A percentile compares a stretch with the other conserved stretches of the same genome.
Evolutionary conservation across 2,888 invertebrate genomes (phyloP).

Genomic region (Suillia variegata): DNA sequence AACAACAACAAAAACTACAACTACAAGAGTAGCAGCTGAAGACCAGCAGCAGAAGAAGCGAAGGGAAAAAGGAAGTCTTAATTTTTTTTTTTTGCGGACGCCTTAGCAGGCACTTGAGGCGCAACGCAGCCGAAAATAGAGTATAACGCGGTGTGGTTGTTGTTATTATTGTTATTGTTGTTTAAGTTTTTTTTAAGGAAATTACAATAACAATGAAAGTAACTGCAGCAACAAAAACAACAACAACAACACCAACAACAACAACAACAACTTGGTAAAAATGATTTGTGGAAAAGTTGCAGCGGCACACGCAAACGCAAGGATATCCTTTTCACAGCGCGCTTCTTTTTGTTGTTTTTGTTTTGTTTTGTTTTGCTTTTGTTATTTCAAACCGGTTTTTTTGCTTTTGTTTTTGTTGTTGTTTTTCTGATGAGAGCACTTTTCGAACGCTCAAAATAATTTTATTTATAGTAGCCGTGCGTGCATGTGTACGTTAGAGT

Average conservation of each 20-base stretch:
- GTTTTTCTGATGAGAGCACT: conserved; percentile 31
- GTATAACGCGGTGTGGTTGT: not conserved
- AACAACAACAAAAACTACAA: conserved; percentile 26
- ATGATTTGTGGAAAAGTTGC: conserved; percentile 53
- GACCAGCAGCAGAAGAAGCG: too few species aligned
- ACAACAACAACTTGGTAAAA: too few species aligned
- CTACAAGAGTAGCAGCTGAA: too few species aligned
- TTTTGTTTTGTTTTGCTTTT: too few species aligned
- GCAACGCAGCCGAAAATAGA: not conserved
- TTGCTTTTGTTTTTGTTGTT: too few species aligned
- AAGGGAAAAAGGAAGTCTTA: too few species aligned
- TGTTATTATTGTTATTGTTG: conserved; percentile 13
- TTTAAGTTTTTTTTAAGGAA: conserved; percentile 20
- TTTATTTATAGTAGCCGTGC: conserved; percentile 13
- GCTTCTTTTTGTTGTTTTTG: too few species aligned
- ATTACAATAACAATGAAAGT: conserved; percentile 32
- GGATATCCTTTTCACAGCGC: conserved; percentile 52
- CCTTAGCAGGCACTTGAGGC: not conserved
- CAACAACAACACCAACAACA: too few species aligned
- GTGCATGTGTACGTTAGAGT: too few species aligned
- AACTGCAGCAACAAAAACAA: too few species aligned
- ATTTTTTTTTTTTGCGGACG: too few species aligned
- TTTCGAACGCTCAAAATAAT: not conserved
- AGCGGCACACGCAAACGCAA: conserved; percentile 54
- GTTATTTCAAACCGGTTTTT: too few species aligned